A percentile compares a stretch with the other conserved stretches of the same genome.
These are phyloP conservation scores for Apeltes quadracus DNA, from an alignment of 2,113 vertebrate species.

Conservation along the genomic window DNA sequence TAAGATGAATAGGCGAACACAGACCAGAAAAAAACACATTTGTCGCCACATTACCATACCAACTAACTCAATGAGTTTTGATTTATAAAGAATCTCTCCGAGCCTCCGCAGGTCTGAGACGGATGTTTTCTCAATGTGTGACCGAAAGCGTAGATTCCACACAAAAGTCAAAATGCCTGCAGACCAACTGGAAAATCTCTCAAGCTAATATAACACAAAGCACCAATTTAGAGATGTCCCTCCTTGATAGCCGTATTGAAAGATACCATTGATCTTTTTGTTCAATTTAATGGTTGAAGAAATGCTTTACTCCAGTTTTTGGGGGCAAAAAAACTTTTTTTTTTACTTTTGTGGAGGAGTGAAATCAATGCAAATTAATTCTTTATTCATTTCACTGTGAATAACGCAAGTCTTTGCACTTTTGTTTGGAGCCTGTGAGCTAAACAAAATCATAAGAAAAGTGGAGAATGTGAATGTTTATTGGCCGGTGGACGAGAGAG, in stretches of 20 bases:
- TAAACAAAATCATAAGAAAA: constrained; percentile 82
- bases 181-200: constrained; percentile 76
- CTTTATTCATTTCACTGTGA: constrained; percentile 83
- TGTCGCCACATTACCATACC: constrained; percentile 65
- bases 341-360: constrained; percentile 76
- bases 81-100: constrained; percentile 65
- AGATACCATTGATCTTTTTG: constrained; percentile 77
- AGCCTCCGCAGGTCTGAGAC: constrained; percentile 65
- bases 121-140: constrained; percentile 65
- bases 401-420: constrained; percentile 79
- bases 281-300: constrained; percentile 66
- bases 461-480: constrained; percentile 80
- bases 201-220: constrained; percentile 75
- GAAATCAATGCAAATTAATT: constrained; percentile 86
- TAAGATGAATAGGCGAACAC: constrained; percentile 67
- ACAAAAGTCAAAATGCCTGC: constrained; percentile 61
- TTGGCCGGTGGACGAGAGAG: constrained; percentile 78
- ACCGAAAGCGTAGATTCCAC: constrained; percentile 60
- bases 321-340: constrained; percentile 70
- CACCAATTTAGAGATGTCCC: constrained; percentile 67
- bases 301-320: constrained; percentile 64
- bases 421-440: constrained; percentile 76
- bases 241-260: constrained; percentile 71
- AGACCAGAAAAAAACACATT: constrained; percentile 66
- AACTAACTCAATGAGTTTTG: constrained; percentile 67